These are phyloP conservation scores for Trissolcus brochymenae DNA, from an alignment of 2,888 invertebrate species.

Conservation along the genomic window DNA sequence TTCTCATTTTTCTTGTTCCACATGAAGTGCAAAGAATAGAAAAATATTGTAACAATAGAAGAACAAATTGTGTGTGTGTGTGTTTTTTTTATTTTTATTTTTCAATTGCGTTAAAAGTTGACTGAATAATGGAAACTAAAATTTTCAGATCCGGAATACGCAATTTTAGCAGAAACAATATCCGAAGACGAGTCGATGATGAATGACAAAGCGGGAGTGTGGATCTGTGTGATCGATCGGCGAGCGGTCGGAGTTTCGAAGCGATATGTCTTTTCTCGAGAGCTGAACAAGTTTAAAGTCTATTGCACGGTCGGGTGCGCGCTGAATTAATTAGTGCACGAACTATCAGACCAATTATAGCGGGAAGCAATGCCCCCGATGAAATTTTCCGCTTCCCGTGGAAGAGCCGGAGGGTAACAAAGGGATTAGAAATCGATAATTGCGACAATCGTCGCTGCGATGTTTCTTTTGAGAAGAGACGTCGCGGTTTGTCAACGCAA, in stretches of 20 bases:
- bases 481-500: slow-evolving; percentile 16
- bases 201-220: slow-evolving; percentile 22
- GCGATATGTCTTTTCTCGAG: slow-evolving; percentile 51
- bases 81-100: no score
- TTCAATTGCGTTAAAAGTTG: no score
- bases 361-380: slow-evolving; percentile 66
- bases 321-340: slow-evolving; percentile 65
- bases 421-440: slow-evolving; percentile 45
- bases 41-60: no score
- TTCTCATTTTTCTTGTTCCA: no score
- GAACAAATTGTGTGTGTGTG: no score
- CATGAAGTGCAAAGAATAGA: no score
- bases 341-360: slow-evolving; percentile 65
- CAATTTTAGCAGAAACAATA: background rate
- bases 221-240: slow-evolving; percentile 16
- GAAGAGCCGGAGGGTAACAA: slow-evolving; percentile 46
- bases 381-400: slow-evolving; percentile 65
- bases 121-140: background rate
- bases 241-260: slow-evolving; percentile 10
- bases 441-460: slow-evolving; percentile 26
- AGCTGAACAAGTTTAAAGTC: slow-evolving; percentile 60
- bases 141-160: background rate
- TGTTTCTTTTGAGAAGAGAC: slow-evolving; percentile 31
- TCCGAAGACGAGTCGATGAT: slow-evolving; percentile 8
- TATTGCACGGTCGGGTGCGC: slow-evolving; percentile 54